Evolutionary conservation across 2,113 vertebrate genomes (phyloP), one percentile per base, ranked within the genome.

Genomic region (Miniopterus natalensis): DNA sequence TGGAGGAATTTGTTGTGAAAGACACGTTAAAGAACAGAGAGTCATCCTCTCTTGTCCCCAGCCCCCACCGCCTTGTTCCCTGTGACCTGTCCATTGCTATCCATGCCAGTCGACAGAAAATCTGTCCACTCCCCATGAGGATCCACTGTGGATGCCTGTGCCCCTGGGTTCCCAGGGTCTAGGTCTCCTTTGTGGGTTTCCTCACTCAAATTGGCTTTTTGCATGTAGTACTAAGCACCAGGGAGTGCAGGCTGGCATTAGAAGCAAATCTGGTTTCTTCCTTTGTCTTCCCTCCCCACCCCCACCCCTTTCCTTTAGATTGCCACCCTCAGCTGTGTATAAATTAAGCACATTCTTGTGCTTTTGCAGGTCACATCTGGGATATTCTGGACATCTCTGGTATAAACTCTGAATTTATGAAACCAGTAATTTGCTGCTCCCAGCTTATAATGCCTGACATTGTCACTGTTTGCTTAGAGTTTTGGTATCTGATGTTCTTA

Each of bases 401-500:
- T 95, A 93, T 96, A 97, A 96, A 97, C 95, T 97, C 94, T 84
- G 85, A 95, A 97, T 97, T 95, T 90, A 96, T 97, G 57, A 97
- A 98, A 95, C 47, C 68, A 90, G 88, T 97, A 93, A 95, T 98
- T 98, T 98, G 97, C 73, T 90, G 8, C 59, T 96, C 53, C 86
- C 92, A 4, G 96, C 85, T 93, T 85, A 36, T 92, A 97, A 89
- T 90, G 84, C 10, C 84, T 89, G 84, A 27, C 63, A 40, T 90
- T 97, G 95, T 94, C 84, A 95, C 29, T 97, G 80, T 97, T 97
- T 96, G 65, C 97, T 96, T 95, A 92, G 95, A 98, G 95, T 98
- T 98, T 92, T 97, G 89, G 61, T 98, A 98, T 97, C 97, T 96
- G 84, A 97, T 97, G 89, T 97, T 98, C 95, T 97, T 98, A 98